Percentiles rank a stretch among this genome's conserved stretches.
Evolutionary conservation across 1,140 invertebrate species (phyloP).

Genomic region (Portunus trituberculatus): DNA sequence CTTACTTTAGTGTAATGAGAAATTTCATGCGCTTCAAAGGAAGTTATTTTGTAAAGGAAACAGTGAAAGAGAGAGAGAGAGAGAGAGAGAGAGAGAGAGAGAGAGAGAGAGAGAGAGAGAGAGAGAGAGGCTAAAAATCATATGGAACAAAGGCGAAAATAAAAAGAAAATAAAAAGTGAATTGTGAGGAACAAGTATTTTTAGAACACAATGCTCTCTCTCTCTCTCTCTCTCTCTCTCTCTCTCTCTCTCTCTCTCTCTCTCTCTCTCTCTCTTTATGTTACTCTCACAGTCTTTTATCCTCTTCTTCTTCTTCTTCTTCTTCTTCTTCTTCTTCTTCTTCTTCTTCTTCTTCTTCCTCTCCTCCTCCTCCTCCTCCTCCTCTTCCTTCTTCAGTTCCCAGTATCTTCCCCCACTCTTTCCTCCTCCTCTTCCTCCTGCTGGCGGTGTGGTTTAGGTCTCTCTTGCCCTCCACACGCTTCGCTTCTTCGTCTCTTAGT

Average conservation of each 20-base stretch:
- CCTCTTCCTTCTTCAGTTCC: background rate
- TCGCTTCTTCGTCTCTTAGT: background rate
- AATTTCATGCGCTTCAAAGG: background rate
- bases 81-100: background rate
- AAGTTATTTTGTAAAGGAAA: background rate
- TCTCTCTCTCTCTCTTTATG: background rate
- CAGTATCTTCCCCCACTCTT: background rate
- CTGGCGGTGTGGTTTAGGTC: background rate
- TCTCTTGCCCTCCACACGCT: background rate
- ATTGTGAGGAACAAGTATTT: background rate
- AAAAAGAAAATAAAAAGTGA: background rate
- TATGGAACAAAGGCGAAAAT: background rate
- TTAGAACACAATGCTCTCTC: slow-evolving; percentile 1
- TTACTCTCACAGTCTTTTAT: background rate
- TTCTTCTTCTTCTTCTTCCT: background rate
- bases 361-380: background rate
- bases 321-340: no score
- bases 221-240: background rate
- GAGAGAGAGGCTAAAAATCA: background rate
- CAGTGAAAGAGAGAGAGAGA: background rate
- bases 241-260: slow-evolving; percentile 17
- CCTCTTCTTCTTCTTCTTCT: background rate
- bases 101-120: background rate
- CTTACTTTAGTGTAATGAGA: background rate
- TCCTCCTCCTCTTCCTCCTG: background rate